phyloP scores from a whole-genome alignment of 2,113 vertebrate genomes.

The Microcebus tavaratra region DNA sequence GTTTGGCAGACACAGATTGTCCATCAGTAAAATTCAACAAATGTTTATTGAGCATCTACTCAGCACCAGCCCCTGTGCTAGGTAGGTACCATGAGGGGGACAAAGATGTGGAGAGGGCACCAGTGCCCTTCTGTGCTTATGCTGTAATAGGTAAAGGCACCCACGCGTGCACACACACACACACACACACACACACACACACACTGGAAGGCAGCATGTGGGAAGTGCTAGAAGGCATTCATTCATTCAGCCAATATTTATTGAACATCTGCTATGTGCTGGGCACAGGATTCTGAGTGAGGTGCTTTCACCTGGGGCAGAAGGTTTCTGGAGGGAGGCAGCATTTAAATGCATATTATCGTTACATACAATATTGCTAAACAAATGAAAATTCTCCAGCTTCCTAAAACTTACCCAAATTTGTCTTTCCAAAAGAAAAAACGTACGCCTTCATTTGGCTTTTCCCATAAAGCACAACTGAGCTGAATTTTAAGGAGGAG shows the following conservation, averaged over 20 bases:
- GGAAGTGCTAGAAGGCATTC: not conserved
- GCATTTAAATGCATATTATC: not conserved
- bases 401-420: not conserved
- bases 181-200: not conserved
- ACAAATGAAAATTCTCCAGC: constrained; percentile 17
- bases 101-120: not conserved
- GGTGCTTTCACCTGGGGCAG: not conserved
- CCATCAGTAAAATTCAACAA: not conserved
- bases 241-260: not conserved
- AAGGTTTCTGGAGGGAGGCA: not conserved
- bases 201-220: not conserved
- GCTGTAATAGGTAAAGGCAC: not conserved
- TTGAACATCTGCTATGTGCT: not conserved
- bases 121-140: not conserved
- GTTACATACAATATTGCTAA: not conserved
- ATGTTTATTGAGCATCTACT: constrained; percentile 9
- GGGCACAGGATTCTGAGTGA: not conserved
- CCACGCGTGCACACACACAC: not conserved
- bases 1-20: not conserved
- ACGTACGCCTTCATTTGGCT: not conserved
- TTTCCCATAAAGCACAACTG: not conserved
- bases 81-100: not conserved
- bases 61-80: not conserved
- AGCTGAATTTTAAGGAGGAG: not conserved
- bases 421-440: not conserved